Evolutionary conservation across 2,888 invertebrate species (phyloP), one percentile per base, ranked within the genome.

Genomic region (Morpho deidamia): DNA sequence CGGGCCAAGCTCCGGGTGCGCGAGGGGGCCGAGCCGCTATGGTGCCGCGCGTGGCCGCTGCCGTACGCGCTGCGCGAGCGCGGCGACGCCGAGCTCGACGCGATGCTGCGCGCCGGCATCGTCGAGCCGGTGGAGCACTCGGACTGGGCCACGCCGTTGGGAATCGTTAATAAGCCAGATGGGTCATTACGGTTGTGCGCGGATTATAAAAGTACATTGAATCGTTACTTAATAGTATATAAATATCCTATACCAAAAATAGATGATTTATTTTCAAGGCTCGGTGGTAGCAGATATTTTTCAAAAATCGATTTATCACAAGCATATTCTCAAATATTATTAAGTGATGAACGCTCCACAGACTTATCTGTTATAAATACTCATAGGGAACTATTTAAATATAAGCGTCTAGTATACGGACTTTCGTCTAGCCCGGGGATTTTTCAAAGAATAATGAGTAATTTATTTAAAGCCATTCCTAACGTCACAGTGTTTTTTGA

Each of bases 121-220:
- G 7, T 44, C 8, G 33, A 32, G 7, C 34, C 44, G 8, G 44
- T 44, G 7, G 33, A 11, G 1, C 11, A 33, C 8, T 34, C 44
- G 2, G 34, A 44, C n/a, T 44, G 33, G 33, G 44, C 34, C 0
- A 44, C 44, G 0, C 33, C 44, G 10, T n/a, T 11, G 11, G 11
- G 33, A 5, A 33, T 34, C n/a, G 11, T 44, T 11, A 11, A 11
- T 39, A 39, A 39, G 39, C 11, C 39, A 11, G 43, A 44, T 11
- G 42, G 42, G 1, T 14, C 14, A 14, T 33, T 45, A 3, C 34
- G 52, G 4, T 41, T 52, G 41, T 67, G 67, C 55, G 68, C 53
- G 23, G 53, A 53, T 11, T 52, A 41, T 42, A 52, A 52, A 11
- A 11, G 8, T 5, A 46, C 45, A 0, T 8, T 52, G 7, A 52